A percentile compares a stretch with the other conserved stretches of the same genome.
phyloP scores from a whole-genome alignment of 1,140 invertebrate species.

The Neodiprion virginianus region DNA sequence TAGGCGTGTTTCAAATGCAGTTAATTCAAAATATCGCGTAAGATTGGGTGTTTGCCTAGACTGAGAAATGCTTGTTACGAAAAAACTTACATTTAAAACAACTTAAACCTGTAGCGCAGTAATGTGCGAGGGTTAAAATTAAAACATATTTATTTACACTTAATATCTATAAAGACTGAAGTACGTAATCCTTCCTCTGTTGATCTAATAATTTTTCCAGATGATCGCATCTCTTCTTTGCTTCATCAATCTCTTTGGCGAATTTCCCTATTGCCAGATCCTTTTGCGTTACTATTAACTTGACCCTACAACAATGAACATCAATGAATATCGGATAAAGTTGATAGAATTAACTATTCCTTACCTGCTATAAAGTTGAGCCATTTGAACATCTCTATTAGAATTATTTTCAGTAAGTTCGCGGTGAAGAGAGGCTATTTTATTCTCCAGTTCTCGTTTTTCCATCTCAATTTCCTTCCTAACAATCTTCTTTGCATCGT shows the following conservation, averaged over 20 bases:
- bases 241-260: conserved; percentile 70
- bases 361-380: conserved; percentile 56
- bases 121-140: too few species aligned
- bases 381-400: conserved; percentile 45
- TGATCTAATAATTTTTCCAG: conserved; percentile 78
- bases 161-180: conserved; percentile 53
- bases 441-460: conserved; percentile 47
- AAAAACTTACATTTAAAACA: too few species aligned
- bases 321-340: conserved; percentile 60
- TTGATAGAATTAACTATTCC: conserved; percentile 46
- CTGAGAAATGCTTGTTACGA: neutral
- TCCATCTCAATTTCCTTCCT: conserved; percentile 61
- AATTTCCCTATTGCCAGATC: conserved; percentile 76
- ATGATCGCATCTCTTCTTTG: conserved; percentile 74
- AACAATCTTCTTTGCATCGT: conserved; percentile 60
- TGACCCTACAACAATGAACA: conserved; percentile 66
- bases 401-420: conserved; percentile 48
- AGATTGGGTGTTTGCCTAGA: neutral
- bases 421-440: conserved; percentile 48
- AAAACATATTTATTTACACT: neutral
- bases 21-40: neutral
- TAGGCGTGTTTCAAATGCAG: neutral
- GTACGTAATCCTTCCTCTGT: conserved; percentile 74
- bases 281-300: conserved; percentile 78
- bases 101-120: too few species aligned